phyloP scores from a whole-genome alignment of 2,113 vertebrate species.

The Polypterus bichir region DNA sequence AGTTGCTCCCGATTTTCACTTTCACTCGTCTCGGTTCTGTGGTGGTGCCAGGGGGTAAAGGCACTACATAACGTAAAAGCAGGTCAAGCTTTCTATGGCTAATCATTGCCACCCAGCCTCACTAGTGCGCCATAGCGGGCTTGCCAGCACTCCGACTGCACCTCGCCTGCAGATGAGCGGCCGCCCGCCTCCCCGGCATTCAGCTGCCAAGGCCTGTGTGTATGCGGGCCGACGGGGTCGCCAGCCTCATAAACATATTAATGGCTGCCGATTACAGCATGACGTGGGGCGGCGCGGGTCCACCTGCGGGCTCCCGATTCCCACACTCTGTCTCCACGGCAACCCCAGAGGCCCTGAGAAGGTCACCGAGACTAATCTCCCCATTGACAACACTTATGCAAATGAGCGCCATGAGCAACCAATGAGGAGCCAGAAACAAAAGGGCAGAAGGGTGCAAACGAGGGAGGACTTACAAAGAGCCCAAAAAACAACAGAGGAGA shows the following conservation, averaged over 20 bases:
- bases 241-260: conserved; percentile 46
- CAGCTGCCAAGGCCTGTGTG: conserved; percentile 40
- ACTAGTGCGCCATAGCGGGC: no score
- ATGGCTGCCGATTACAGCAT: conserved; percentile 31
- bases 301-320: conserved; percentile 6
- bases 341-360: neutral
- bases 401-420: conserved; percentile 17
- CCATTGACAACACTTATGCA: neutral
- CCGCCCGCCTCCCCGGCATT: conserved; percentile 32
- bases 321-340: neutral
- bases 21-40: no score
- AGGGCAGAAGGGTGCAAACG: conserved; percentile 4
- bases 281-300: conserved; percentile 28
- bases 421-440: neutral
- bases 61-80: no score
- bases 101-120: no score
- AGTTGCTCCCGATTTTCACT: no score
- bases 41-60: no score
- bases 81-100: no score
- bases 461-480: conserved; percentile 6
- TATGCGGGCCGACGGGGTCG: conserved; percentile 32
- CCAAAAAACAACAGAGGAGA: conserved; percentile 14
- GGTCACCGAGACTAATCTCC: neutral
- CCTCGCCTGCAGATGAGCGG: no score
- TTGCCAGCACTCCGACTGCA: neutral